Evolutionary conservation across 2,113 vertebrate genomes (phyloP).

Genomic region (Brienomyrus brachyistius): DNA sequence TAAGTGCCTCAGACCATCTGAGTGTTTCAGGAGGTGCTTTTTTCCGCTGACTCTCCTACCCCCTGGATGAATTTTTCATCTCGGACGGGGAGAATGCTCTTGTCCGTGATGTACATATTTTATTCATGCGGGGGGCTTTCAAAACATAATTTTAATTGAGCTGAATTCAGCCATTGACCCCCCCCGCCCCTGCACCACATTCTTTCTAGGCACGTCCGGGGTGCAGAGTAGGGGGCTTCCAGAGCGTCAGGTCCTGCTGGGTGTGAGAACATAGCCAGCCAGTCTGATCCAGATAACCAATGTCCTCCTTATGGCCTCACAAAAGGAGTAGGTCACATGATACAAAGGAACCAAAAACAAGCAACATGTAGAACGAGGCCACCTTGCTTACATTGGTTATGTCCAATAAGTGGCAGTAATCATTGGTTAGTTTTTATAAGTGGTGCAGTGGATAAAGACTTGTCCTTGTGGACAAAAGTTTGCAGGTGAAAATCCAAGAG

Average conservation of each 20-base stretch:
- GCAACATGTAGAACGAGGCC: not conserved
- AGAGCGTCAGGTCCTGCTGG: not conserved
- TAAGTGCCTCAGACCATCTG: slow-evolving; percentile 31
- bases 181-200: not conserved
- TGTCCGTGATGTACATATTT: slow-evolving; percentile 43
- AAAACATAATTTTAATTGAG: slow-evolving; percentile 40
- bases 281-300: slow-evolving; percentile 9
- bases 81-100: slow-evolving; percentile 34
- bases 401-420: not conserved
- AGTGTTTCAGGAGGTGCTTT: slow-evolving; percentile 30
- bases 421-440: not conserved
- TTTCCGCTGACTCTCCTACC: slow-evolving; percentile 21
- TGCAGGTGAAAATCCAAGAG: not conserved
- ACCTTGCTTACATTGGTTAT: not conserved
- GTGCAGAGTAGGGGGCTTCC: not conserved
- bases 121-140: slow-evolving; percentile 43
- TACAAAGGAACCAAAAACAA: not conserved
- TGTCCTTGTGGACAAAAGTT: not conserved
- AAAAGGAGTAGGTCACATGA: not conserved
- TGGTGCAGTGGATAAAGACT: not conserved
- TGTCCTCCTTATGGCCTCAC: not conserved
- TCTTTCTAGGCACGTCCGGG: not conserved
- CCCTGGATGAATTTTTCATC: slow-evolving; percentile 40
- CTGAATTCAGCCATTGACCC: slow-evolving; percentile 23
- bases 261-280: not conserved